phyloP scores from a whole-genome alignment of 2,888 invertebrate genomes.

The Ennomos quercinarius region DNA sequence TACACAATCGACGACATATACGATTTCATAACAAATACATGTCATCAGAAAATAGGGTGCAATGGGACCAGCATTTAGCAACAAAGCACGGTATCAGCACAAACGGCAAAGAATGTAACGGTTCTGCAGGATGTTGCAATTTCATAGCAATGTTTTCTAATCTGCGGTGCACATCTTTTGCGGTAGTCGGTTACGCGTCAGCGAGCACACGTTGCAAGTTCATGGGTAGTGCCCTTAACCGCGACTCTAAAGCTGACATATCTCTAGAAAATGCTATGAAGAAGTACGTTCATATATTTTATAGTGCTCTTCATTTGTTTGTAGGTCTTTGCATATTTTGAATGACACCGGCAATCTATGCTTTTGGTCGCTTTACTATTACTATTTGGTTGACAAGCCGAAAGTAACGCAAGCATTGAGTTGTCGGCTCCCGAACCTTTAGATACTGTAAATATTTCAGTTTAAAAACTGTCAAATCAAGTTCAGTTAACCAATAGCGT shows the following conservation, averaged over 20 bases:
- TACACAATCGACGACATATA: no score
- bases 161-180: conserved; percentile 38
- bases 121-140: conserved; percentile 21
- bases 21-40: conserved; percentile 4
- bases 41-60: conserved; percentile 30
- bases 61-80: conserved; percentile 18
- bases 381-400: no score
- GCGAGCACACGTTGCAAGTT: conserved; percentile 35
- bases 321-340: no score
- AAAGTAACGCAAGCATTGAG: no score
- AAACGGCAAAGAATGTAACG: conserved; percentile 10
- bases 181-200: conserved; percentile 39
- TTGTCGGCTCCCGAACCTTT: no score
- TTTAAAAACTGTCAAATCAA: background rate
- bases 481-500: conserved; percentile 5
- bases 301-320: no score
- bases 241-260: conserved; percentile 16
- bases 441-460: no score
- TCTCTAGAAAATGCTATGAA: background rate
- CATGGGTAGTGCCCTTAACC: conserved; percentile 31
- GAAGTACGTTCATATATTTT: background rate
- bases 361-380: no score
- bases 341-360: no score
- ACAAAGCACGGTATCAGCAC: conserved; percentile 2
- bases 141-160: conserved; percentile 38